phyloP scores from a whole-genome alignment of 2,113 vertebrate genomes.

The Cranoglanis bouderius region DNA sequence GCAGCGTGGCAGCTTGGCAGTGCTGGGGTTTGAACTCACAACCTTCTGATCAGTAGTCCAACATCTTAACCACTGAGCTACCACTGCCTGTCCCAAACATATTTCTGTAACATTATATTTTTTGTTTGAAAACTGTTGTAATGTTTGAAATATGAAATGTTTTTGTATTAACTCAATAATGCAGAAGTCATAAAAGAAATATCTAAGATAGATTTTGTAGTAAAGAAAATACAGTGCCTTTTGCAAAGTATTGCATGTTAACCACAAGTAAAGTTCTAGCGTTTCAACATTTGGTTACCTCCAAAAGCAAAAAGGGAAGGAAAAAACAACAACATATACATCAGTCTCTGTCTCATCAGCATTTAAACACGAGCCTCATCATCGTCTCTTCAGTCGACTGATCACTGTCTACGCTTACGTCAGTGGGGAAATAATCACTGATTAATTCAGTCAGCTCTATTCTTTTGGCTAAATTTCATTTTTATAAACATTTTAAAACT shows the following conservation, averaged over 20 bases:
- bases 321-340: background rate
- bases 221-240: background rate
- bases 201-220: no score
- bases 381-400: background rate
- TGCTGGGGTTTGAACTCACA: no score
- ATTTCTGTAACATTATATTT: background rate
- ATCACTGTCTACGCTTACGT: background rate
- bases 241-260: background rate
- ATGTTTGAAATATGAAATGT: background rate
- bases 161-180: background rate
- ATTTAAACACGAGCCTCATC: background rate
- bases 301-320: background rate
- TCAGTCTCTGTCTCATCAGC: background rate
- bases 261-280: background rate
- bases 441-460: background rate
- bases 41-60: no score
- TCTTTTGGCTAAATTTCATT: background rate
- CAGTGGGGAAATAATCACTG: background rate
- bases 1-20: no score
- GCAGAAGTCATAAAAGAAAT: background rate
- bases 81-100: no score
- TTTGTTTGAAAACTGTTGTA: background rate
- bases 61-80: no score
- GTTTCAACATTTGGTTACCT: background rate
- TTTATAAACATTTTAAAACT: background rate